Conservation (phyloP, 2,797 vertebrate genomes). For the Apodemus agrarius region DNA sequence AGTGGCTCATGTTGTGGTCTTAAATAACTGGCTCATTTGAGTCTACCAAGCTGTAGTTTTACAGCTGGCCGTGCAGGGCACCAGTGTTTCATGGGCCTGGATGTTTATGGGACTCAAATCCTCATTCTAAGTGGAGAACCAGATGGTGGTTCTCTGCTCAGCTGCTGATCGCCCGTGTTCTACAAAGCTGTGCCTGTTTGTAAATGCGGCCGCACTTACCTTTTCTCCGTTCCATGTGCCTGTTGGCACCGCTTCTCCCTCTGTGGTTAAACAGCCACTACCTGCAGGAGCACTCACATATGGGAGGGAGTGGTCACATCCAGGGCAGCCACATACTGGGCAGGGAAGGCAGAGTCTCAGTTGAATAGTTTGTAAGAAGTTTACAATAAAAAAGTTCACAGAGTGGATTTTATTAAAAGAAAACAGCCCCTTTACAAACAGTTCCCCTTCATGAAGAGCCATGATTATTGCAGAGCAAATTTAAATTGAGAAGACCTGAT, state of each 20-base stretch:
- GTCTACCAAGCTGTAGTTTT: neutral
- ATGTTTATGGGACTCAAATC: conserved; percentile 47
- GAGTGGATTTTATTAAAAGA: conserved; percentile 41
- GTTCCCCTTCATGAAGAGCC: conserved; percentile 24
- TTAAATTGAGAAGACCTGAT: conserved; percentile 33
- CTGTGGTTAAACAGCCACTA: conserved; percentile 70
- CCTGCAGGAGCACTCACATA: conserved; percentile 59
- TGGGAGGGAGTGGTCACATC: neutral
- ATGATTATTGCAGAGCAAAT: neutral
- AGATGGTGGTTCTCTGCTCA: conserved; percentile 38
- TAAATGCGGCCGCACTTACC: conserved; percentile 64
- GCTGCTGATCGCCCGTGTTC: conserved; percentile 10
- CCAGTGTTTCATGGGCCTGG: conserved; percentile 25
- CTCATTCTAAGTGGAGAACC: conserved; percentile 52
- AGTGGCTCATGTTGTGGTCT: neutral
- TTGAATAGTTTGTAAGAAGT: conserved; percentile 42
- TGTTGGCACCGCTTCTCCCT: conserved; percentile 68
- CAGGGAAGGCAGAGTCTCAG: conserved; percentile 29
- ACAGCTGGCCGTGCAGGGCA: neutral
- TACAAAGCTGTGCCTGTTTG: conserved; percentile 62
- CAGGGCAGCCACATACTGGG: neutral
- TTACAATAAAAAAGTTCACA: conserved; percentile 17
- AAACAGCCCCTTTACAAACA: neutral
- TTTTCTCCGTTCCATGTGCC: conserved; percentile 68
- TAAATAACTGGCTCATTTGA: conserved; percentile 38